Evolutionary conservation across 2,797 vertebrate species (phyloP), one percentile per base, ranked within the genome.

Genomic region (Enteromius anoplus): DNA sequence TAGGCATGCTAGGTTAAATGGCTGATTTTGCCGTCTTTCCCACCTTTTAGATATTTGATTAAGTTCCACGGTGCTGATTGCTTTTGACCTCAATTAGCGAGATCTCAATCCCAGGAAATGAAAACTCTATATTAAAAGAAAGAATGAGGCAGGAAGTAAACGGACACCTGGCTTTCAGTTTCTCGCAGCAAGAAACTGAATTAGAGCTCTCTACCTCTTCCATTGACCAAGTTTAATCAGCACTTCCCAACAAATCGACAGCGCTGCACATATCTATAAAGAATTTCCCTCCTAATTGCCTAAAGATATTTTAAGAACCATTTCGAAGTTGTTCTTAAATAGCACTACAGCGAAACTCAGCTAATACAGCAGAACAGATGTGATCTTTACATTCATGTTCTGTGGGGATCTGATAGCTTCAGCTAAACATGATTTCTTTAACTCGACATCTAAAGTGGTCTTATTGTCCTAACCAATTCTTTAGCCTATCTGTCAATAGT

Each of bases 41-140:
- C 72, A 88, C 86, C 80, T 86, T 90, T 91, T 90, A 91, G 90
- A 93, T 84, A 90, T 93, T 91, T 86, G 78, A 90, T 92, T 92
- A 93, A 88, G 68, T 85, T 88, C 72, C 72, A 81, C 77, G 51
- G 76, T 78, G 84, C 80, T 86, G 89, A 92, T 94, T 92, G 89
- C 87, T 89, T 93, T 91, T 88, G 91, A 91, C 87, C 91, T 93
- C 89, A 92, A 91, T 93, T 93, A 92, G 88, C 72, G 23, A 83
- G 89, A 84, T 90, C 87, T 90, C 88, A 86, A 89, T 85, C 90
- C 85, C 85, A 87, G 90, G 86, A 90, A 91, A 91, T 91, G 80
- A 90, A 87, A 85, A 83, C 87, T 69, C 81, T 45, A 51, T 87
- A 91, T 88, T 92, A 81, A 81, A 85, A 68, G 62, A 80, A 66